Evolutionary conservation across 2,113 vertebrate genomes (phyloP).

Genomic region (Cranoglanis bouderius): DNA sequence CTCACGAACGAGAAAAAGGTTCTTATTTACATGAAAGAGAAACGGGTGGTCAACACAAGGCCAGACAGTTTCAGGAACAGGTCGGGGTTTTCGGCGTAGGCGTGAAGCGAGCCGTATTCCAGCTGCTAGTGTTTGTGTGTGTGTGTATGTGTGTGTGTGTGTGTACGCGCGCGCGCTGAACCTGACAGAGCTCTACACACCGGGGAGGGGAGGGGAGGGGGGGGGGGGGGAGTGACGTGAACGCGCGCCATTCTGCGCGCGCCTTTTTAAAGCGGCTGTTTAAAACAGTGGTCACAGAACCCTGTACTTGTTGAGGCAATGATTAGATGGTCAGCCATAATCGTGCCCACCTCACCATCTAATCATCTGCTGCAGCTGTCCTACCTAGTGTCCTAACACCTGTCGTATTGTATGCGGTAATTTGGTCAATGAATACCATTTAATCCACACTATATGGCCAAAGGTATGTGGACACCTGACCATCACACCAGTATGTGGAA

Average conservation of each 20-base stretch:
- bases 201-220: not conserved
- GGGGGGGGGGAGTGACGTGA: conserved; percentile 56
- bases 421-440: no score
- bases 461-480: no score
- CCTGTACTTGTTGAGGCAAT: no score
- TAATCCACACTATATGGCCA: no score
- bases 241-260: conserved; percentile 50
- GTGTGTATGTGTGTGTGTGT: conserved; percentile 34
- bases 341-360: no score
- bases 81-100: conserved; percentile 48
- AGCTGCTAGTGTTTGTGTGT: conserved; percentile 59
- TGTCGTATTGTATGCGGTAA: no score
- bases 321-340: no score
- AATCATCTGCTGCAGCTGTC: no score
- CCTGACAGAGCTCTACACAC: conserved; percentile 29
- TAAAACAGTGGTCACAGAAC: no score
- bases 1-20: conserved; percentile 20
- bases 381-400: no score
- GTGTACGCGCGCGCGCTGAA: conserved; percentile 50
- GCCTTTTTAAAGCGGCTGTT: conserved; percentile 11
- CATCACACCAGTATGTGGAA: no score
- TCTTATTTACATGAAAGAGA: not conserved
- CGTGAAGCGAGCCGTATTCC: conserved; percentile 61
- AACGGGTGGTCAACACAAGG: not conserved
- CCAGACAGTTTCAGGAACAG: conserved; percentile 22